phyloP scores from a whole-genome alignment of 2,888 invertebrate genomes.

The Drosophila yooni region DNA sequence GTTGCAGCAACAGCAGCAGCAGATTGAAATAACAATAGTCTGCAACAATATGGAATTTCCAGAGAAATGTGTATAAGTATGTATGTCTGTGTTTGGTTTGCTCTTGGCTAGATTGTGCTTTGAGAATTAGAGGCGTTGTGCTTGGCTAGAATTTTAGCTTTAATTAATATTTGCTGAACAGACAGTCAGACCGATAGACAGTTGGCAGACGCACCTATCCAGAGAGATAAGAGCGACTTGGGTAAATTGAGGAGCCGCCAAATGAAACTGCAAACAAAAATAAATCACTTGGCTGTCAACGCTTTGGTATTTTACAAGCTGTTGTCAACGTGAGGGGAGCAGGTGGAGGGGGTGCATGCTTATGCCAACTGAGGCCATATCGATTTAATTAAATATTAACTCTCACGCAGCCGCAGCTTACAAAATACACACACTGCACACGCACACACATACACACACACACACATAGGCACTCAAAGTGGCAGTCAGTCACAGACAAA shows the following conservation, averaged over 20 bases:
- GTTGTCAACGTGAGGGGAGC: slow-evolving; percentile 48
- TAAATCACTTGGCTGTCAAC: slow-evolving; percentile 71
- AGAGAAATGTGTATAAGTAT: neutral
- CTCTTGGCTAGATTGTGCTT: slow-evolving; percentile 5
- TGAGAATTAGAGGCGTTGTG: slow-evolving; percentile 10
- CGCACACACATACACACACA: slow-evolving; percentile 10
- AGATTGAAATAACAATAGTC: neutral
- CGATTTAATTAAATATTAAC: slow-evolving; percentile 77
- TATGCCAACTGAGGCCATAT: slow-evolving; percentile 43
- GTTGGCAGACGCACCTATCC: slow-evolving; percentile 37
- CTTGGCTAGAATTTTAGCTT: slow-evolving; percentile 8
- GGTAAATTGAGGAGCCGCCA: neutral
- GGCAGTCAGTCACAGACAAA: slow-evolving; percentile 6
- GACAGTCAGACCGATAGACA: slow-evolving; percentile 18
- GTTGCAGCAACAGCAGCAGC: neutral
- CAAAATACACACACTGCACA: neutral
- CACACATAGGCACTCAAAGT: neutral
- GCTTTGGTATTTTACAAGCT: slow-evolving; percentile 68
- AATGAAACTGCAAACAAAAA: slow-evolving; percentile 63
- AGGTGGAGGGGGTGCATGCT: neutral
- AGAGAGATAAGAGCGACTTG: neutral
- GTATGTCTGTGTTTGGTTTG: neutral
- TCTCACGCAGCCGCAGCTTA: slow-evolving; percentile 25
- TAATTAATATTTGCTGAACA: slow-evolving; percentile 58
- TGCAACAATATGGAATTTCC: neutral